Percentiles rank a stretch among this genome's conserved stretches.
These are phyloP conservation scores for Bambusicola thoracicus DNA, from an alignment of 2,113 vertebrate genomes.

Conservation along the genomic window DNA sequence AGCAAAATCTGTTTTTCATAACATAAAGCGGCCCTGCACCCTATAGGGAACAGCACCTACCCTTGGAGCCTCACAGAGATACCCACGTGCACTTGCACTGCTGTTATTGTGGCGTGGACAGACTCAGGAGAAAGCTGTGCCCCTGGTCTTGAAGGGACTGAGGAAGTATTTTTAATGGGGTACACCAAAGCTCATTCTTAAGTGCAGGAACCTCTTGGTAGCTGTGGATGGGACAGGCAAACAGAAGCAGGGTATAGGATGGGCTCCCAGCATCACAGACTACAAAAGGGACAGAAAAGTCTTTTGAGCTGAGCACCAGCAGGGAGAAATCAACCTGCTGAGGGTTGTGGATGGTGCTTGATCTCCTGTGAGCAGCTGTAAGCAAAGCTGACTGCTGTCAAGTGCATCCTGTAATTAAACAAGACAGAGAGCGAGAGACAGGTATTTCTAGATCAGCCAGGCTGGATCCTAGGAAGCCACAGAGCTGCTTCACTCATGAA, in stretches of 20 bases:
- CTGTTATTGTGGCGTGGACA: neutral
- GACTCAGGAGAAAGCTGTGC: neutral
- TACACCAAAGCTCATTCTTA: neutral
- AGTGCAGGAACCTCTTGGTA: neutral
- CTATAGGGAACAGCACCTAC: neutral
- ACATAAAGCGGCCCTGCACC: neutral
- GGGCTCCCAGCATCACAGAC: neutral
- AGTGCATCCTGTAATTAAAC: neutral
- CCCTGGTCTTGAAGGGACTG: neutral
- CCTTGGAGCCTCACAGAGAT: neutral
- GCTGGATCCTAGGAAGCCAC: neutral
- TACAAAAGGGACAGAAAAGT: neutral
- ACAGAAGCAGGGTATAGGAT: neutral
- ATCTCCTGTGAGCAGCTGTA: neutral
- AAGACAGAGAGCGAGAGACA: fast-evolving
- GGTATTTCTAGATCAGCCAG: neutral
- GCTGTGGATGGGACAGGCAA: neutral
- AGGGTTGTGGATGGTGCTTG: neutral
- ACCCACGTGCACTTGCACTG: no score
- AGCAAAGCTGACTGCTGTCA: neutral
- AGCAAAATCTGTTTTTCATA: neutral
- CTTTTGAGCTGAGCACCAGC: neutral
- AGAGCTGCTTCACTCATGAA: neutral
- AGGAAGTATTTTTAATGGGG: neutral
- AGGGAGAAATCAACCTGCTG: neutral